These are phyloP conservation scores for Garra rufa DNA, from an alignment of 2,113 vertebrate genomes.

Conservation along the genomic window DNA sequence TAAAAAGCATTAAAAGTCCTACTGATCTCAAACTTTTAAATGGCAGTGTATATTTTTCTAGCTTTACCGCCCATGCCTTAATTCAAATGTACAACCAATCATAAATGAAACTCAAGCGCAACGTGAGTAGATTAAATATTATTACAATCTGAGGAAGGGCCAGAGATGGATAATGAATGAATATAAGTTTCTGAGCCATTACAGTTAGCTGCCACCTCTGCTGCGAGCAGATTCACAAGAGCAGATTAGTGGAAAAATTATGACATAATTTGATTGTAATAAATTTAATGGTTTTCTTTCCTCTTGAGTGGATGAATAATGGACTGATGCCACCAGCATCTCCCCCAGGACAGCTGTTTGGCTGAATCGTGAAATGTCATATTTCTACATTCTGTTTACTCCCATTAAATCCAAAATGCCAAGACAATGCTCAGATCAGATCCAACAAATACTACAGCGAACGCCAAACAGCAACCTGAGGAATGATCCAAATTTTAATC, in stretches of 20 bases:
- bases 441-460: conserved; percentile 19
- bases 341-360: conserved; percentile 38
- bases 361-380: conserved; percentile 38
- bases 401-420: conserved; percentile 29
- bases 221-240: conserved; percentile 16
- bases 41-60: not conserved
- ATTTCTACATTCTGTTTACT: conserved; percentile 42
- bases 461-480: not conserved
- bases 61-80: not conserved
- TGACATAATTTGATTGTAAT: conserved; percentile 19
- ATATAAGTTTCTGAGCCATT: not conserved
- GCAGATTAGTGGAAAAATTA: conserved; percentile 18
- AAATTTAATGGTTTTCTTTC: conserved; percentile 15
- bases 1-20: too few relatives aligned
- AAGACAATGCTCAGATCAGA: conserved; percentile 31
- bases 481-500: conserved; percentile 21
- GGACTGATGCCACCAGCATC: conserved; percentile 18
- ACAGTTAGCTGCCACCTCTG: not conserved
- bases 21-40: too few relatives aligned
- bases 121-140: not conserved
- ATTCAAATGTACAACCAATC: not conserved
- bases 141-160: not conserved
- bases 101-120: not conserved
- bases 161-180: not conserved
- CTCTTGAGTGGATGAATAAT: conserved; percentile 31